phyloP scores from a whole-genome alignment of 2,113 vertebrate species.

The Aptenodytes forsteri region DNA sequence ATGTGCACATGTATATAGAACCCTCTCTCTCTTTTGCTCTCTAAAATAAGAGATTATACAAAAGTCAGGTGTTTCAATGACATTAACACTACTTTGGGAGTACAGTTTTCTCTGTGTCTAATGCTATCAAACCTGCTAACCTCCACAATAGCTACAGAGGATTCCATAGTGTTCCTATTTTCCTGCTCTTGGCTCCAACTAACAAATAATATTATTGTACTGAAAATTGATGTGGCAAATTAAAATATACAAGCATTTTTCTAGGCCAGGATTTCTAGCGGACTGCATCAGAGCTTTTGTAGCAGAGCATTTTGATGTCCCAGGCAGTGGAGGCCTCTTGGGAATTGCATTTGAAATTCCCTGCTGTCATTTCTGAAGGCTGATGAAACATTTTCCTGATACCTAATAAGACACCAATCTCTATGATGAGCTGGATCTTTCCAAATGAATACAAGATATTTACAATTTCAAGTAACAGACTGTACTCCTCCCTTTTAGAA shows the following conservation, averaged over 20 bases:
- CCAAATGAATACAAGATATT: neutral
- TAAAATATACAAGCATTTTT: neutral
- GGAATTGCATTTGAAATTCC: neutral
- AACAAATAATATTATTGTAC: neutral
- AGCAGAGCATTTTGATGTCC: neutral
- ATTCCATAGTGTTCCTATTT: neutral
- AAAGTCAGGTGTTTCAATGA: conserved; percentile 25
- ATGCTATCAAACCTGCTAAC: neutral
- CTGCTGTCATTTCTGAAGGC: neutral
- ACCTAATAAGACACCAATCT: neutral
- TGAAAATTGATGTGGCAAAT: neutral
- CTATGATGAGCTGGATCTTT: neutral
- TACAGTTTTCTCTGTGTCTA: neutral
- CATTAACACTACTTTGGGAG: neutral
- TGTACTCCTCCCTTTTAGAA: neutral
- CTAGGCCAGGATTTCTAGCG: neutral
- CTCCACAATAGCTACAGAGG: neutral
- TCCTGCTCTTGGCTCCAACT: neutral
- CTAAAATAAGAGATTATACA: neutral
- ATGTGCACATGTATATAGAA: conserved; percentile 18
- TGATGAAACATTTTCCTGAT: neutral
- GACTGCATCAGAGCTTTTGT: neutral
- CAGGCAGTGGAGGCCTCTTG: neutral
- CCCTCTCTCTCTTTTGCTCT: neutral
- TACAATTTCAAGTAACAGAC: neutral